phyloP scores from a whole-genome alignment of 1,140 invertebrate species.

The Trachymyrmex septentrionalis region DNA sequence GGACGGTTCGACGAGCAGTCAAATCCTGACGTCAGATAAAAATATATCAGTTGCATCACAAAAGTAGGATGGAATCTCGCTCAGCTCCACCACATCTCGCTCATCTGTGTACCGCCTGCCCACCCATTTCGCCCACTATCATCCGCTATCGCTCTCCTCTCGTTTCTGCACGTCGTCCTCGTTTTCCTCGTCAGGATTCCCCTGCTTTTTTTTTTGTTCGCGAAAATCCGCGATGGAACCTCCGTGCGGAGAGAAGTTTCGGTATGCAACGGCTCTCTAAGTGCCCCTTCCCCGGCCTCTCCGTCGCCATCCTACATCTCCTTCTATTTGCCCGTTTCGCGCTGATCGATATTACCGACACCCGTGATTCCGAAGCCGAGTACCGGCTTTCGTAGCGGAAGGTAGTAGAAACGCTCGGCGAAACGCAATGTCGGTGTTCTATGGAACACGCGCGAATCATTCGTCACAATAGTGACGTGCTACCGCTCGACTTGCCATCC shows the following conservation, averaged over 20 bases:
- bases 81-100: background rate
- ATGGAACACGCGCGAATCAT: conserved; percentile 57
- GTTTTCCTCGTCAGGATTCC: conserved; percentile 25
- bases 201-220: conserved; percentile 43
- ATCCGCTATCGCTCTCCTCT: background rate
- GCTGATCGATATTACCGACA: conserved; percentile 56
- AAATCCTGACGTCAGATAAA: conserved; percentile 51
- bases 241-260: conserved; percentile 39
- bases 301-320: background rate
- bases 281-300: conserved; percentile 5
- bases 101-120: background rate
- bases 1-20: conserved; percentile 1
- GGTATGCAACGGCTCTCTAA: conserved; percentile 52
- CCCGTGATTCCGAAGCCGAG: conserved; percentile 54
- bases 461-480: conserved; percentile 59
- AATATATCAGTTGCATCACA: conserved; percentile 54
- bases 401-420: conserved; percentile 6
- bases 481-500: conserved; percentile 24
- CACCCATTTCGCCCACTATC: conserved; percentile 1
- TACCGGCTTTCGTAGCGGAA: conserved; percentile 40
- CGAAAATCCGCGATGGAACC: conserved; percentile 47
- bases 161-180: conserved; percentile 17
- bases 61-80: conserved; percentile 57
- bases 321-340: conserved; percentile 52
- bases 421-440: conserved; percentile 42